Evolutionary conservation across 2,888 invertebrate genomes (phyloP), one percentile per base, ranked within the genome.

Genomic region (Polymixis lichenea): DNA sequence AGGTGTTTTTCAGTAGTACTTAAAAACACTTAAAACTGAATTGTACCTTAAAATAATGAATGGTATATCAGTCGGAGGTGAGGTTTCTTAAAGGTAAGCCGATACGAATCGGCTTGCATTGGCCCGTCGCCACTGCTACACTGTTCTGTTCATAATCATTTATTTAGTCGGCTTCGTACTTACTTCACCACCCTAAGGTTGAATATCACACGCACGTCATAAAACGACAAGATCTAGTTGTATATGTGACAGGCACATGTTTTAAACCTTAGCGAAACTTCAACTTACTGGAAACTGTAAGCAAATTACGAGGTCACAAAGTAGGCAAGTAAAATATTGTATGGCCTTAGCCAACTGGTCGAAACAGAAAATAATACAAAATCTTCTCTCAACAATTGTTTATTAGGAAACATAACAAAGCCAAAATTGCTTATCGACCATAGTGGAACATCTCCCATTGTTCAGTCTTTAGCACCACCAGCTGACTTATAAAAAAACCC

Each of bases 401-500:
- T 56, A 15, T 53, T 22, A 22, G 11, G 25, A 25, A 25, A 8
- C 6, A 56, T 56, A 3, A 28, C 56, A 17, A 60, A 60, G 11
- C 17, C 11, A 19, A 60, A 58, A 25, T 17, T 17, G 28, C 67
- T 46, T 68, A 56, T 6, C 4, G 55, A 43, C 5, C 25, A 75
- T 6, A 19, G 15, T 5, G 9, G 11, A 77, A 77, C 43, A 51
- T 3, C 2, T n/a, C 9, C 22, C 22, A 67, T 32, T 75, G 17
- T 65, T 75, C 8, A 1, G 15, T 78, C 8, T 13, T 66, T 32
- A 25, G 19, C n/a, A 28, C n/a, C 38, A 1, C n/a, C 53, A 72
- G 11, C 17, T 38, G 60, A 72, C 73, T 56, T 49, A n/a, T 22
- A 38, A 66, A 61, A 60, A 28, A 55, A 3, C 17, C 62, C 15